These are phyloP conservation scores for Sarcophaga carnaria DNA, from an alignment of 2,888 invertebrate genomes.

Conservation along the genomic window DNA sequence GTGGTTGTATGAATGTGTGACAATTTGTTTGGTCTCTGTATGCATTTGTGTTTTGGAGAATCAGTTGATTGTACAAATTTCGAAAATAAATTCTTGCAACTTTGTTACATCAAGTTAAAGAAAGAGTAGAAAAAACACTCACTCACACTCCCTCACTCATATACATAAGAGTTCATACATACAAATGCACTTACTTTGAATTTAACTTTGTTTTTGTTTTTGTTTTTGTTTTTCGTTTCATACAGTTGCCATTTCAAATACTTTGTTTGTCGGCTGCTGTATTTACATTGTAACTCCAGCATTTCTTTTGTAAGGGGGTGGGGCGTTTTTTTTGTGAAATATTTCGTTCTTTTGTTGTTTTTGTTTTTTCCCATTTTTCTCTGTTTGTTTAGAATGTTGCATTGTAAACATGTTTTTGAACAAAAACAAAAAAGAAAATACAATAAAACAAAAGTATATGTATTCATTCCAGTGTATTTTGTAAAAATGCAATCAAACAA, in stretches of 20 bases:
- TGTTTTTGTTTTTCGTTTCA: too few species aligned
- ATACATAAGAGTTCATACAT: conserved; percentile 4
- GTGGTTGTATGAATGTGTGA: background rate
- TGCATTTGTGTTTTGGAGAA: conserved; percentile 40
- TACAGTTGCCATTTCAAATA: background rate
- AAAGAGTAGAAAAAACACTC: background rate
- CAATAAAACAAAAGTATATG: too few species aligned
- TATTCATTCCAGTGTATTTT: background rate
- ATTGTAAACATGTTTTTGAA: background rate
- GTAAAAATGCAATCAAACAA: conserved; percentile 33
- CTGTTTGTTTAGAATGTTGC: conserved; percentile 12
- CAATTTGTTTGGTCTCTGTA: background rate
- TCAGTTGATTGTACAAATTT: conserved; percentile 62
- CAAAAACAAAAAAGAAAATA: too few species aligned
- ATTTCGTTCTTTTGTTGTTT: conserved; percentile 26
- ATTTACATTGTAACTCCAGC: background rate
- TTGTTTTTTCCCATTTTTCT: conserved; percentile 14
- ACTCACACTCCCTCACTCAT: conserved; percentile 3
- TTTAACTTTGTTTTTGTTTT: background rate
- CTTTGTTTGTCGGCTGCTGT: background rate
- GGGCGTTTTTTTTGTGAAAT: background rate
- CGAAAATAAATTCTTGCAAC: conserved; percentile 64
- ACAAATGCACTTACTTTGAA: background rate
- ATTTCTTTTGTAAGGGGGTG: conserved; percentile 1
- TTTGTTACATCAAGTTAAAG: conserved; percentile 46